Evolutionary conservation across 1,140 invertebrate genomes (phyloP), one percentile per base, ranked within the genome.

Genomic region (Campoletis sonorensis): DNA sequence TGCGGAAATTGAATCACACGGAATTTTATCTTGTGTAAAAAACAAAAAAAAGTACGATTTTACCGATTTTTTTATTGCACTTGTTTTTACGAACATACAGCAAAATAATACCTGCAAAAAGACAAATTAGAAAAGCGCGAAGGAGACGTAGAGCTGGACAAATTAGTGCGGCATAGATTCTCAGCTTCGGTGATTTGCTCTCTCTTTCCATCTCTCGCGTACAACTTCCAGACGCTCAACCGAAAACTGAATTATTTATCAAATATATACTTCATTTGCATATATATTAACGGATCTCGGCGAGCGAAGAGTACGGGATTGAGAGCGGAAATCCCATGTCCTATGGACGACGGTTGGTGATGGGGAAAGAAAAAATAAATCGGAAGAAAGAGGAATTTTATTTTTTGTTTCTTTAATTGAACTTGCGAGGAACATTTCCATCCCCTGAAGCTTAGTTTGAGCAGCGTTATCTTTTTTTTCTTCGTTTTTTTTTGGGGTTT

Each of bases 211-310:
- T 13, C 11, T 45, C 40, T 45, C 40, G 51, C 18, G 51, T 54
- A 54, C n/a, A 54, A 80, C 79, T 77, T 71, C 79, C 30, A 26
- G 67, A 81, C 79, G 83, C 81, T 83, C 81, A 79, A 84, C 83
- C 51, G 82, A 84, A 84, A 84, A 84, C 85, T 86, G 85, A 86
- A 86, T 86, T 86, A 86, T 86, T 86, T 86, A 86, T 84, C 83
- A 84, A 83, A 54, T 54, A 54, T 54, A 86, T 82, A 81, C 79
- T 86, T 83, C 82, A 86, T 86, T 86, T 86, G 85, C 85, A 86
- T 86, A 84, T 83, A 86, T 86, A 86, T 86, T 86, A 84, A 79
- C 79, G 76, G 26, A 40, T 82, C 61, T 81, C 54, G 30, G 64
- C 68, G 78, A 51, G 45, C 61, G 51, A n/a, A 21, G n/a, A 54